Evolutionary conservation across 2,797 vertebrate genomes (phyloP).

Genomic region (Propithecus perrieri): DNA sequence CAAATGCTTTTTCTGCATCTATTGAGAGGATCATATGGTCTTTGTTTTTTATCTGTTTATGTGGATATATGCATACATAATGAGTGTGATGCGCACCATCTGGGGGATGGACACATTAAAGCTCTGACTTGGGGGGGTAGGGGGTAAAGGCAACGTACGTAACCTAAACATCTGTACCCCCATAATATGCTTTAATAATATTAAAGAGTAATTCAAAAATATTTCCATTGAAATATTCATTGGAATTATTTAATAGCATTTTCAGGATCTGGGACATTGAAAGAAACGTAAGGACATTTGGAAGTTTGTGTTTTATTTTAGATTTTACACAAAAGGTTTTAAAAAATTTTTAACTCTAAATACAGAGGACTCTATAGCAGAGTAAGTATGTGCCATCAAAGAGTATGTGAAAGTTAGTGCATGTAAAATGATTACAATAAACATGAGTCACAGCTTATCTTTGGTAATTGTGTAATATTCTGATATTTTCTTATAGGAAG

Average conservation of each 20-base stretch:
- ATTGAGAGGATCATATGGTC: no score
- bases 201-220: slow-evolving; percentile 38
- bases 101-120: no score
- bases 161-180: no score
- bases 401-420: not conserved
- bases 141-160: no score
- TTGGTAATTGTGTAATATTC: not conserved
- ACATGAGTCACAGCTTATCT: not conserved
- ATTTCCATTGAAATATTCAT: not conserved
- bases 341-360: not conserved
- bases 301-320: not conserved
- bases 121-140: no score
- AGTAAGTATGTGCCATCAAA: not conserved
- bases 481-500: not conserved
- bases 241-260: slow-evolving; percentile 20
- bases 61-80: no score
- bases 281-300: not conserved
- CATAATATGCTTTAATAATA: no score
- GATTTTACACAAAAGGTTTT: not conserved
- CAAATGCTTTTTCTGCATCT: not conserved
- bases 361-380: not conserved
- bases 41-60: no score
- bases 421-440: not conserved
- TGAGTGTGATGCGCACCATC: no score
- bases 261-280: not conserved